Conservation (phyloP, 37 sponge, comb jelly and placozoan genomes). For the Eunapius fragilis region DNA sequence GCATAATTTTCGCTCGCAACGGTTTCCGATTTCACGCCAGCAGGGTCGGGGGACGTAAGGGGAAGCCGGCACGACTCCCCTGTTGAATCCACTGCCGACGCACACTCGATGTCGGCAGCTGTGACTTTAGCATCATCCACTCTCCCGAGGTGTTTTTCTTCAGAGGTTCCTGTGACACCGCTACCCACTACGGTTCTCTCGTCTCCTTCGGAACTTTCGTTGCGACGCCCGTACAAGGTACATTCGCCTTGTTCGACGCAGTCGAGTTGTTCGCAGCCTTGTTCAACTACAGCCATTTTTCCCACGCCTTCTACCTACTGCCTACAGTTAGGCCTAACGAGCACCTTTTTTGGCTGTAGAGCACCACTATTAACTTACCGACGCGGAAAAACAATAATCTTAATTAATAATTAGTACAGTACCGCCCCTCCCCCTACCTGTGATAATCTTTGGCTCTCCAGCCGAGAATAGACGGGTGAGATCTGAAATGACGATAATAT, state of each 20-base stretch:
- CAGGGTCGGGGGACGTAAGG: not conserved
- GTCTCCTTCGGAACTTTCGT: not conserved
- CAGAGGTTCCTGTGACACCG: not conserved
- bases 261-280: not conserved
- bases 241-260: not conserved
- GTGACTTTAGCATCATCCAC: not conserved
- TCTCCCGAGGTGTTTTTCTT: not conserved
- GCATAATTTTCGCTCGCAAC: not conserved
- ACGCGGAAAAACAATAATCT: too few relatives aligned
- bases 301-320: not conserved
- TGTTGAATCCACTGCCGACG: too few relatives aligned
- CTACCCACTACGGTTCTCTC: not conserved
- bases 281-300: not conserved
- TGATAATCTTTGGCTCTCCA: not conserved
- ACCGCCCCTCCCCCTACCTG: constrained; percentile 1
- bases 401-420: not conserved
- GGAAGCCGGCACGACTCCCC: not conserved
- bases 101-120: not conserved
- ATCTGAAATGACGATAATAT: not conserved
- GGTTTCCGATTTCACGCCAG: not conserved
- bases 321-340: not conserved
- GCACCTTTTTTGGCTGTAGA: too few relatives aligned
- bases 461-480: constrained; percentile 3
- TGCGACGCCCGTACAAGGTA: too few relatives aligned
- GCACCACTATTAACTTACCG: too few relatives aligned